Evolutionary conservation across 2,888 invertebrate genomes (phyloP), one percentile per base, ranked within the genome.

Genomic region (Tenthredo scrophulariae): DNA sequence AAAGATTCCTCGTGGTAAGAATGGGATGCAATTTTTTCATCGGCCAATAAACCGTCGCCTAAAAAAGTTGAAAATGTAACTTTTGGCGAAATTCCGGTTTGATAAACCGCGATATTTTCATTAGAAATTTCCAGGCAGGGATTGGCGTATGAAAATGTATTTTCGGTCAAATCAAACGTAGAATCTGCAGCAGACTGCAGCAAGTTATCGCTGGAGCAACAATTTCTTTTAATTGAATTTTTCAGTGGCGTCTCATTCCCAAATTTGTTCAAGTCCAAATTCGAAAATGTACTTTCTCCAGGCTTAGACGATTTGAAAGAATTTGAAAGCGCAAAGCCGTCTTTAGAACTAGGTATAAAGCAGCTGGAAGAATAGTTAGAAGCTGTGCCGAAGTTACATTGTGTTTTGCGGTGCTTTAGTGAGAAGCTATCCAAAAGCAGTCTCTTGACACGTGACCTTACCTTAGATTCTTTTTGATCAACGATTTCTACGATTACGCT

Each of bases 391-490:
- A 46, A 67, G 80, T 86, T 83, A 43, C 85, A 86, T 4, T 82
- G 84, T 7, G 84, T 79, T 33, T 80, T 79, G 29, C 85, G 85
- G 84, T 87, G 86, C 74, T 88, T 85, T 84, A 87, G 87, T 79
- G 88, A 87, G 83, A 91, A 90, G 89, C 91, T 86, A 88, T 90
- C 90, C 90, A 88, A 86, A 86, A 93, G 88, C 85, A 92, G 89
- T 89, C 91, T 91, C 90, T 91, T 91, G 87, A 92, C 90, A 89
- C 89, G 91, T 88, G 91, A 90, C 90, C 92, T 92, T 93, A 93
- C 93, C 93, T 93, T 93, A 86, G 89, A 91, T 67, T 74, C 85
- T 85, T 84, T 85, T 90, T 86, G 85, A 83, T 85, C 70, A 87
- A 85, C 85, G 84, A 33, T 85, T 82, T 80, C 85, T 58, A 84